Evolutionary conservation across 2,797 vertebrate genomes (phyloP).

Genomic region (Darevskia nairensis): DNA sequence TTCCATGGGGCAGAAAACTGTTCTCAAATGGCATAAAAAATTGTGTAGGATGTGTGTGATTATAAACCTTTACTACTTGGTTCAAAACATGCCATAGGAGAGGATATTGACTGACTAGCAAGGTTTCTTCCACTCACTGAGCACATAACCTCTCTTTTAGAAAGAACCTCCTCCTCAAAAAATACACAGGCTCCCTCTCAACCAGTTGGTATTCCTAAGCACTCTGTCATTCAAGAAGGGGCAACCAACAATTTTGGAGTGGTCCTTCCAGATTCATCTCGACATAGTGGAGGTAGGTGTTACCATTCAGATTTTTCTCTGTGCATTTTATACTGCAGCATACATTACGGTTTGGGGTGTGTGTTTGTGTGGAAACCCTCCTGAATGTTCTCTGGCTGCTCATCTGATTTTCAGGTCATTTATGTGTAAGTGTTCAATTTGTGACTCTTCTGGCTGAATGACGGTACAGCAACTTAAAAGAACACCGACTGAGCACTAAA

Average conservation of each 20-base stretch:
- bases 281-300: conserved; percentile 80
- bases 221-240: conserved; percentile 81
- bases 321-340: background rate
- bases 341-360: background rate
- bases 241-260: conserved; percentile 88
- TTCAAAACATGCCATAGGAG: background rate
- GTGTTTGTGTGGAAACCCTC: background rate
- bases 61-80: background rate
- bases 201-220: conserved; percentile 82
- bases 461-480: background rate
- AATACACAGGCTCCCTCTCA: conserved; percentile 86
- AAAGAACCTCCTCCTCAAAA: conserved; percentile 84
- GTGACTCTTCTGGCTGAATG: background rate
- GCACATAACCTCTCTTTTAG: conserved; percentile 59
- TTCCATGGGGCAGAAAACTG: background rate
- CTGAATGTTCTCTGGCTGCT: background rate
- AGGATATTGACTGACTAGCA: background rate
- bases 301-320: background rate
- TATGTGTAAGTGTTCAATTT: background rate
- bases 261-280: conserved; percentile 83
- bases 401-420: background rate
- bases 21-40: background rate
- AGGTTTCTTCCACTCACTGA: background rate
- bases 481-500: background rate
- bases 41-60: background rate